phyloP scores from a whole-genome alignment of 2,797 vertebrate genomes.

The Danio tinwini region DNA sequence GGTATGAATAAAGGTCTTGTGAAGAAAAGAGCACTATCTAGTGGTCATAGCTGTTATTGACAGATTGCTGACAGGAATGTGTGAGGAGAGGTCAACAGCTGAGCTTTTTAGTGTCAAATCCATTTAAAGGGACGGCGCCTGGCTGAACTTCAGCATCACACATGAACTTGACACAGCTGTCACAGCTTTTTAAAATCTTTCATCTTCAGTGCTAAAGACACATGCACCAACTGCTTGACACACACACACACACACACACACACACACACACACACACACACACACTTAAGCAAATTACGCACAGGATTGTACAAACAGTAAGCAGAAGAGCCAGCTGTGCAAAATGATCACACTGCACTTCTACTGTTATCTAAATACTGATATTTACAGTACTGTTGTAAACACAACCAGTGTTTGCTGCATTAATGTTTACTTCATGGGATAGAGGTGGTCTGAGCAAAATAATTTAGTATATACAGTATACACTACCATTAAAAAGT shows the following conservation, averaged over 20 bases:
- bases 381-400: constrained; percentile 33
- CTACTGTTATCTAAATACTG: constrained; percentile 45
- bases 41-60: constrained; percentile 61
- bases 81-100: constrained; percentile 66
- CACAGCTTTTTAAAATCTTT: constrained; percentile 54
- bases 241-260: constrained; percentile 43
- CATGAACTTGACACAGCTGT: constrained; percentile 64
- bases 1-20: constrained; percentile 70
- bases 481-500: too few relatives aligned
- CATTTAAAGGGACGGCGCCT: constrained; percentile 67
- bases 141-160: constrained; percentile 61
- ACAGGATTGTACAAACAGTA: constrained; percentile 42
- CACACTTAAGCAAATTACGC: constrained; percentile 35
- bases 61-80: constrained; percentile 44
- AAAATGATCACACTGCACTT: constrained; percentile 52
- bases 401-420: constrained; percentile 4
- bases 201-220: constrained; percentile 53
- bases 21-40: constrained; percentile 65
- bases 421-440: constrained; percentile 9
- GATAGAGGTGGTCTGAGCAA: background rate
- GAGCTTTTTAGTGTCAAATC: constrained; percentile 66
- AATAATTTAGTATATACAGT: background rate
- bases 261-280: constrained; percentile 42
- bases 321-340: constrained; percentile 54
- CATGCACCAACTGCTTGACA: constrained; percentile 45